Evolutionary conservation across 2,888 invertebrate species (phyloP).

Genomic region (Drosophila meridionalis): DNA sequence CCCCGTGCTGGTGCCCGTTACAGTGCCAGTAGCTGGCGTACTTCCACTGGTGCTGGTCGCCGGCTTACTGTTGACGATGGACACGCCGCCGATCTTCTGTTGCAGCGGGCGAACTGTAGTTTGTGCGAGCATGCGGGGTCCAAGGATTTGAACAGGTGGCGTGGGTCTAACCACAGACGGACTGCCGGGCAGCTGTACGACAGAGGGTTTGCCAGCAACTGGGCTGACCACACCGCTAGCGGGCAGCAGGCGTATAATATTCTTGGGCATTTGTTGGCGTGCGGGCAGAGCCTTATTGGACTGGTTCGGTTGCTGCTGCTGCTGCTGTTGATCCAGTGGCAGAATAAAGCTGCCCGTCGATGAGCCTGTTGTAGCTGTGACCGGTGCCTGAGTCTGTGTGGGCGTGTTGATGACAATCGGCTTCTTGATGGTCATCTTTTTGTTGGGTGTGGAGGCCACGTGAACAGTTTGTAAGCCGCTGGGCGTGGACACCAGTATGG

Average conservation of each 20-base stretch:
- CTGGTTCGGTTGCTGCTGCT: conserved; percentile 32
- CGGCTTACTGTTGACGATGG: conserved; percentile 61
- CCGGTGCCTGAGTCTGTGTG: conserved; percentile 20
- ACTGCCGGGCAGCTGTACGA: conserved; percentile 37
- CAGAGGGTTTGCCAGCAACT: conserved; percentile 34
- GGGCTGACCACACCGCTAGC: conserved; percentile 28
- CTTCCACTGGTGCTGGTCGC: conserved; percentile 20
- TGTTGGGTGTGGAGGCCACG: conserved; percentile 76
- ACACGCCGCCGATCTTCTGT: conserved; percentile 69
- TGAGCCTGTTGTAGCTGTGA: conserved; percentile 1
- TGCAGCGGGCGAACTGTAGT: conserved; percentile 66
- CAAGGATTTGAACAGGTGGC: conserved; percentile 66
- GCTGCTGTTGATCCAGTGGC: conserved; percentile 34
- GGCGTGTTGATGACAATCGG: conserved; percentile 72
- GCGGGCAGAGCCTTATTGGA: conserved; percentile 33
- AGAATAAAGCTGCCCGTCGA: conserved; percentile 47
- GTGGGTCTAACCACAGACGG: conserved; percentile 29
- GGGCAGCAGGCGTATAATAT: conserved; percentile 74
- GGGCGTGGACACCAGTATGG: conserved; percentile 83
- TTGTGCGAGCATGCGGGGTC: conserved; percentile 72
- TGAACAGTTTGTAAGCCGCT: conserved; percentile 84
- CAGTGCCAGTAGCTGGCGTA: conserved; percentile 39
- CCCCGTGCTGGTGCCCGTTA: conserved; percentile 55
- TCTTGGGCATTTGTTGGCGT: conserved; percentile 69
- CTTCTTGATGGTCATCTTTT: conserved; percentile 80